These are phyloP conservation scores for Galemys pyrenaicus DNA, from an alignment of 2,113 vertebrate species.

Conservation along the genomic window DNA sequence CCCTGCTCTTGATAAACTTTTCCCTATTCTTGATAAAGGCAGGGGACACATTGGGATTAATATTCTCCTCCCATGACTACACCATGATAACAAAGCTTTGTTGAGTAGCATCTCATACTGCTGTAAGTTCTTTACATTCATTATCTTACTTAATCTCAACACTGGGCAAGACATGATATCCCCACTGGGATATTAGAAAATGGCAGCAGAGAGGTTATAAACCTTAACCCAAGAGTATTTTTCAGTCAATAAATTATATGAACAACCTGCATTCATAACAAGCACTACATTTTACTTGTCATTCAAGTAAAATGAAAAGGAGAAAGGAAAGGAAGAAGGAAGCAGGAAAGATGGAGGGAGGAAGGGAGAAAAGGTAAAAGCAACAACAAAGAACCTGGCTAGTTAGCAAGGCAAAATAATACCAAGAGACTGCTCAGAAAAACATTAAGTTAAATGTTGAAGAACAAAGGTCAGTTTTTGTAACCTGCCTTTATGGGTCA, in stretches of 20 bases:
- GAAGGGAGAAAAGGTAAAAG: not conserved
- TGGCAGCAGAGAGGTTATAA: not conserved
- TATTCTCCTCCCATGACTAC: not conserved
- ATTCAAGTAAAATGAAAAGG: not conserved
- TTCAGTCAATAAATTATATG: not conserved
- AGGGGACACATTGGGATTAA: not conserved
- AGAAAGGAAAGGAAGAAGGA: not conserved
- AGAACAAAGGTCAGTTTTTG: constrained; percentile 59
- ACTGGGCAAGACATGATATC: not conserved
- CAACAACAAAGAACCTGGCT: not conserved
- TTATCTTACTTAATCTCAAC: not conserved
- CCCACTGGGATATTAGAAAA: not conserved
- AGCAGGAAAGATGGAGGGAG: not conserved
- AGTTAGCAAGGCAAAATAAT: not conserved
- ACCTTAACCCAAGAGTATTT: not conserved
- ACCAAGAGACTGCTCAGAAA: constrained; percentile 2
- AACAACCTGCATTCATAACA: not conserved
- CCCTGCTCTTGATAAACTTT: not conserved
- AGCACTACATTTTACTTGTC: not conserved
- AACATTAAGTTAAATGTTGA: constrained; percentile 36
- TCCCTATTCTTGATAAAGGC: not conserved
- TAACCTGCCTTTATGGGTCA: constrained; percentile 60
- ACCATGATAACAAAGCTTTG: not conserved
- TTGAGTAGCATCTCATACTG: not conserved
- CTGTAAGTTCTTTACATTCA: not conserved